Base-by-base conservation (phyloP, 1,140 invertebrate species). In the Drosophila kohkoa region DNA sequence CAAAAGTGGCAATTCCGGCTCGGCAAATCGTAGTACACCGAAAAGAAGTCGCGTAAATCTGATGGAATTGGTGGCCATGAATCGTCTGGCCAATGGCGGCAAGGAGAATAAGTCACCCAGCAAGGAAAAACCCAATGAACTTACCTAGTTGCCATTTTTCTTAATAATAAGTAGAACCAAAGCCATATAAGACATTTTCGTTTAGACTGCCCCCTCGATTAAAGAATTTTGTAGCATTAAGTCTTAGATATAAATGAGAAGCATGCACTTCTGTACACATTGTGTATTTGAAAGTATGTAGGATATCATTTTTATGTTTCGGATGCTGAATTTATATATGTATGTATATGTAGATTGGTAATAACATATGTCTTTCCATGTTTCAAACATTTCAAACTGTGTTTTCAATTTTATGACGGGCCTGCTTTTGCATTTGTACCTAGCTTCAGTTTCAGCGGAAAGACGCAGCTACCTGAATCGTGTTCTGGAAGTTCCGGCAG, bases 311-410 rank as follows among this genome's bases (percentile, higher is more conserved):
- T 77, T 45, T 46, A 51, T 58, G 25, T 63, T 57, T 43, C 51
- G 28, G 38, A 55, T 67, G 16, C 58, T 74, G 28, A 46, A 59
- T 66, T 71, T 54, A 57, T 49, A 43, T 41, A 62, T 54, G 7
- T 38, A 66, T 52, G 25, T 79, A 20, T 20, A 48, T 51, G 51
- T 71, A 41, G 77, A 67, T 30, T 62, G 59, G 58, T 81, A 68
- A 85, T 89, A 88, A 79, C 65, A 74, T 60, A 65, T 75, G 85
- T 90, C 86, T 90, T 90, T 90, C 86, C 81, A 89, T 89, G 85
- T 89, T 90, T 68, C 30, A 89, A 89, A 90, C 85, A 89, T 76
- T 69, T 57, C 6, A 74, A 10, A 20, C 2, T 38, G 15, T 63
- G 54, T 46, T 51, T 28, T 65, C 8, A 43, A 38, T 79, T 67